phyloP scores from a whole-genome alignment of 1,140 invertebrate species.

The Cheumatopsyche charites region DNA sequence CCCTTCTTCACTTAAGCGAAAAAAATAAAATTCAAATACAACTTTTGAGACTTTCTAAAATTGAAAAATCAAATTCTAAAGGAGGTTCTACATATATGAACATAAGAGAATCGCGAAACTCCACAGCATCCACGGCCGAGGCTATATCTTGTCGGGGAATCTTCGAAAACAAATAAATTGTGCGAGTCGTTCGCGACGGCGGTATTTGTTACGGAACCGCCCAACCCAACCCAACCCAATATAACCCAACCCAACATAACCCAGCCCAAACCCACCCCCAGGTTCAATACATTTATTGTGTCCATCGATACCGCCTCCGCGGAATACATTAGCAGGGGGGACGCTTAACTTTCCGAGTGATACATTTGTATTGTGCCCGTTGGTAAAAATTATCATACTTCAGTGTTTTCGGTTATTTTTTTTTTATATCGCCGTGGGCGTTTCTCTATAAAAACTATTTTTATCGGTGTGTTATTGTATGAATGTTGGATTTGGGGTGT shows the following conservation, averaged over 20 bases:
- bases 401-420: no score
- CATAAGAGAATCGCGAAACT: conserved; percentile 3
- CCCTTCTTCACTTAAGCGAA: no score
- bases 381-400: no score
- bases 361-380: not conserved
- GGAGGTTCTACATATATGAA: not conserved
- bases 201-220: conserved; percentile 2
- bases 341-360: conserved; percentile 5
- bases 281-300: conserved; percentile 40
- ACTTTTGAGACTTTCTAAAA: no score
- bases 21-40: no score
- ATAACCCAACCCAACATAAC: no score
- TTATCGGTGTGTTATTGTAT: no score
- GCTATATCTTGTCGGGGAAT: conserved; percentile 38
- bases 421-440: no score
- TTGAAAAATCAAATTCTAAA: no score
- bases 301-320: conserved; percentile 20
- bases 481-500: no score
- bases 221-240: no score
- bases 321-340: conserved; percentile 36
- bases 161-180: conserved; percentile 47
- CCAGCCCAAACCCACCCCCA: not conserved
- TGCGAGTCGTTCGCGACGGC: conserved; percentile 13
- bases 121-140: conserved; percentile 14
- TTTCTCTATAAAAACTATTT: no score